phyloP scores from a whole-genome alignment of 2,113 vertebrate species.

The Galeopterus variegatus region DNA sequence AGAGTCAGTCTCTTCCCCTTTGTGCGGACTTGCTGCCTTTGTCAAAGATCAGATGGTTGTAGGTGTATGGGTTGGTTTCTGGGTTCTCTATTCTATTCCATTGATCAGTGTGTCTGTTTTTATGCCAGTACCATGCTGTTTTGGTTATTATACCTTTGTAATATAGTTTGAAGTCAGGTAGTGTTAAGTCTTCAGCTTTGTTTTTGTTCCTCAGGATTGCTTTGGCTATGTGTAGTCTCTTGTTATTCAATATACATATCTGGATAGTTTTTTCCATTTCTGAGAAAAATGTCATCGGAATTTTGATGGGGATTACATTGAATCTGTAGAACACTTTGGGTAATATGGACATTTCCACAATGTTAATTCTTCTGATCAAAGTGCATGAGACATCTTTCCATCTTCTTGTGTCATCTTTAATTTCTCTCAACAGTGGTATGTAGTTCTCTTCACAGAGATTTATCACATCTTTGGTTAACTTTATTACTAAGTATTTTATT shows the following conservation, averaged over 20 bases:
- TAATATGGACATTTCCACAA: not conserved
- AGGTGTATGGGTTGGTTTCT: not conserved
- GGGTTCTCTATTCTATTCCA: not conserved
- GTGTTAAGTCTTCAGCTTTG: not conserved
- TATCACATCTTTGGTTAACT: not conserved
- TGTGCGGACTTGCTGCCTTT: not conserved
- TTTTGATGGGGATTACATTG: not conserved
- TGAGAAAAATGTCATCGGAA: not conserved
- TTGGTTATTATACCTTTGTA: not conserved
- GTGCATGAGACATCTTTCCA: not conserved
- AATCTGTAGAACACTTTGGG: not conserved
- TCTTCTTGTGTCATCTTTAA: not conserved
- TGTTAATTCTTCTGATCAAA: not conserved
- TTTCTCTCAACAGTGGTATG: not conserved
- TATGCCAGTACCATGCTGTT: not conserved
- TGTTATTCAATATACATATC: not conserved
- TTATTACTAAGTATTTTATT: not conserved
- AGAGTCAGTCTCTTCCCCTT: not conserved
- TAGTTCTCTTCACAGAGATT: not conserved
- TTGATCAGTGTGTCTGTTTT: not conserved
- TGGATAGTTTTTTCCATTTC: not conserved
- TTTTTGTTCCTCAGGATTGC: not conserved
- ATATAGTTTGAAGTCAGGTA: not conserved
- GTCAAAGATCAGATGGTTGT: not conserved
- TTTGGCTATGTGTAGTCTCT: not conserved